Evolutionary conservation across 2,888 invertebrate genomes (phyloP), one percentile per base, ranked within the genome.

Genomic region (Pinctada fucata): DNA sequence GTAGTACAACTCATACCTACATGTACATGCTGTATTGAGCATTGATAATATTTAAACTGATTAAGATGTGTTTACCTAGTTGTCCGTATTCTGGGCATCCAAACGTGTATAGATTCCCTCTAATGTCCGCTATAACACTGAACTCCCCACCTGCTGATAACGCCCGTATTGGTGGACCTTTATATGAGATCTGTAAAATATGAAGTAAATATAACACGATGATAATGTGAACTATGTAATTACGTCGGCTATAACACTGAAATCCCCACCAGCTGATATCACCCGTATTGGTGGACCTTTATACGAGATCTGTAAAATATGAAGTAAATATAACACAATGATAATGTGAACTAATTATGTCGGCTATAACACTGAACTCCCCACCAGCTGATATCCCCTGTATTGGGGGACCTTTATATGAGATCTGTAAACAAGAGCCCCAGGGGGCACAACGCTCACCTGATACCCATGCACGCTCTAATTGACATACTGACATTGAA

Each of bases 81-180:
- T 97, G 97, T 0, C 98, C 98, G 91, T 96, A 97, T 90, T 98
- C 98, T 0, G 98, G 98, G 87, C 96, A 94, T 0, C 98, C 98
- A 91, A 98, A 98, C 0, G 97, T 96, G 92, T 97, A 97, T 72
- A 98, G 93, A 78, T 96, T 95, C 2, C 98, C 98, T 89, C 96
- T 96, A 84, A 96, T 95, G 92, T 98, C 98, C 71, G 97, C 93
- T 75, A 98, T 96, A 93, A 97, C 95, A 4, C 97, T 97, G 93
- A 98, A 98, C 86, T 98, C 98, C 0, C 96, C 97, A 0, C 98
- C 98, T 90, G 97, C 97, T 0, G 96, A 96, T 82, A 97, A 95
- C 91, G 97, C 97, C 76, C 97, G 95, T 74, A 98, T 95, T 0
- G 97, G 97, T 47, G 97, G 95, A 2, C 97, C 97, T 78, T 88